Evolutionary conservation across 2,888 invertebrate species (phyloP).

Genomic region (Germaria angustata): DNA sequence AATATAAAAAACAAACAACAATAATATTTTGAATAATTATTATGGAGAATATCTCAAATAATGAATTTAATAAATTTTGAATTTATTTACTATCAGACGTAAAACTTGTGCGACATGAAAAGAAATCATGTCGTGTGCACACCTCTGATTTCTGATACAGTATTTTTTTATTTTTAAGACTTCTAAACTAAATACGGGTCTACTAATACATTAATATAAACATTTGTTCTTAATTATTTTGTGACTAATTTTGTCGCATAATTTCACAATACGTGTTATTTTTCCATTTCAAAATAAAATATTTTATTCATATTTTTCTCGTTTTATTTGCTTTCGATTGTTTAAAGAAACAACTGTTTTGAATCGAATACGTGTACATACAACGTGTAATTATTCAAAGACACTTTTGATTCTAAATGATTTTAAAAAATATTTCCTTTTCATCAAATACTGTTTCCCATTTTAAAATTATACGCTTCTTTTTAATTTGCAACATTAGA

Average conservation of each 20-base stretch:
- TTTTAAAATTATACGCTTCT: not conserved
- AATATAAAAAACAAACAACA: too few relatives aligned
- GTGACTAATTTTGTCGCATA: conserved; percentile 14
- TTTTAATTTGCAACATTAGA: not conserved
- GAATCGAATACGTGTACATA: not conserved
- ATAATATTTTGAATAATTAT: too few relatives aligned
- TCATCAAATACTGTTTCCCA: not conserved
- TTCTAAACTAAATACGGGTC: too few relatives aligned
- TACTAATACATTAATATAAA: not conserved
- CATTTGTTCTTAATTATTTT: not conserved
- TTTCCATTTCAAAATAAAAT: not conserved
- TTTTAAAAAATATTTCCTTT: too few relatives aligned
- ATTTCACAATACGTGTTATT: not conserved
- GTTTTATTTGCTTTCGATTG: not conserved
- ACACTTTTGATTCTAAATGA: not conserved
- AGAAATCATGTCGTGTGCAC: too few relatives aligned
- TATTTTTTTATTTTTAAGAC: too few relatives aligned
- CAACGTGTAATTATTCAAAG: not conserved
- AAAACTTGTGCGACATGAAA: too few relatives aligned
- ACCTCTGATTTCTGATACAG: too few relatives aligned
- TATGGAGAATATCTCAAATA: too few relatives aligned
- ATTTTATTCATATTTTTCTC: not conserved
- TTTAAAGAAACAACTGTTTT: not conserved
- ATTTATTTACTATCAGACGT: too few relatives aligned
- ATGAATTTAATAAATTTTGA: too few relatives aligned